Evolutionary conservation across 2,888 invertebrate genomes (phyloP).

Genomic region (Cantharis flavilabris): DNA sequence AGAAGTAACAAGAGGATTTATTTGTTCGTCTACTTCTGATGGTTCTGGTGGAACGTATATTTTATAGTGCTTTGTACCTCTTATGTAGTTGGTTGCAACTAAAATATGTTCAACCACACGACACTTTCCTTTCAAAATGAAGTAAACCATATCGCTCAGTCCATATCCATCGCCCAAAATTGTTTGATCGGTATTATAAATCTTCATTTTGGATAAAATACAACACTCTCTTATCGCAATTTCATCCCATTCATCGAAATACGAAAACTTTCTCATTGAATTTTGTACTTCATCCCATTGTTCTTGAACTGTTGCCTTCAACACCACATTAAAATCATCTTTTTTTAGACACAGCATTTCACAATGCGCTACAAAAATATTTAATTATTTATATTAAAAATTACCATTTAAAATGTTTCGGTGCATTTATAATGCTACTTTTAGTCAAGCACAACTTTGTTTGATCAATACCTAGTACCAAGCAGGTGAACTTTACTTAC

Average conservation of each 20-base stretch:
- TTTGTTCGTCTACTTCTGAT: not conserved
- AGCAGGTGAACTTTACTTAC: constrained; percentile 46
- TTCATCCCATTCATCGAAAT: constrained; percentile 66
- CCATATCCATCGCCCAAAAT: constrained; percentile 61
- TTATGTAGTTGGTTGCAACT: constrained; percentile 51
- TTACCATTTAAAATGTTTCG: not conserved
- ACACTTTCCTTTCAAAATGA: constrained; percentile 62
- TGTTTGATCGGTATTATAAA: constrained; percentile 61
- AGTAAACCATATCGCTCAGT: constrained; percentile 54
- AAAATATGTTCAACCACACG: constrained; percentile 63
- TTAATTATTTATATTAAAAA: not conserved
- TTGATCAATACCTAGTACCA: not conserved
- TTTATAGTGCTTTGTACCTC: constrained; percentile 55
- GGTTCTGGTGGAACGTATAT: constrained; percentile 53
- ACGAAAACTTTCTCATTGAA: constrained; percentile 66
- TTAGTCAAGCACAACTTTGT: not conserved
- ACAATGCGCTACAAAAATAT: constrained; percentile 56
- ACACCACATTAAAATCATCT: constrained; percentile 65
- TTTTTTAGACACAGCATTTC: constrained; percentile 68
- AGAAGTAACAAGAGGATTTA: not conserved
- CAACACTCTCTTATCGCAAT: constrained; percentile 67
- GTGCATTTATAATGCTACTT: not conserved
- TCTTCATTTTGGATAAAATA: constrained; percentile 66
- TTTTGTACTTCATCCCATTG: constrained; percentile 67
- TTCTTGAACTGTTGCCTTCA: constrained; percentile 62